Base-by-base conservation (phyloP, 35 echinoderm and acorn worm genomes). In the Eucidaris tribuloides region DNA sequence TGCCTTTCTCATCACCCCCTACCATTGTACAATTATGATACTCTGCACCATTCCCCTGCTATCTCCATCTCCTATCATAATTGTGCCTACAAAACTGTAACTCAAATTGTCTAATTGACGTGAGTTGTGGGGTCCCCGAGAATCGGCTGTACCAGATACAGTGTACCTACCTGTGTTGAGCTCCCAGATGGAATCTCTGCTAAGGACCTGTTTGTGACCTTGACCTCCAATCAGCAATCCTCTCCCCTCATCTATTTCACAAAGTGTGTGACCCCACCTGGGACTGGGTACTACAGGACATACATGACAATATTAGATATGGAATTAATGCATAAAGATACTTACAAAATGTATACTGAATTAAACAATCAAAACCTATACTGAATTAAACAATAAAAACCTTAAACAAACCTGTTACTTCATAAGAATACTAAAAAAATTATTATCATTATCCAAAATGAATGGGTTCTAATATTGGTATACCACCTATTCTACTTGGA, bases 211-310 rank as follows among this genome's bases (percentile, higher is more conserved):
- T 39, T 82, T 78, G 19, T 58, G 29, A 17, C 95, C 95, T 71
- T 98, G 95, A 9, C 95, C 95, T 79, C 95, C 95, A 60, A 98
- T 49, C 23, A 98, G 31, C 18, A 98, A 36, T 7, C 81, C 29
- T 14, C 82, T 63, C 20, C 58, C 56, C 46, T 71, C 44, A 38
- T 83, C 79, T 18, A 84, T 80, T 15, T 54, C 28, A 83, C 86
- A 93, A 48, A 98, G 58, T 5, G 95, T 55, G 56, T 98, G 95
- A 59, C 95, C 95, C 95, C 95, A 98, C 48, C 95, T 50, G 32
- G 79, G 30, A 83, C 90, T 90, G 35, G 95, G 95, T 40, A 25
- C 90, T 92, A 49, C 29, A 45, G n/a, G 29, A n/a, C n/a, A n/a
- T n/a, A n/a, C n/a, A n/a, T n/a, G n/a, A n/a, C n/a, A n/a, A n/a